Evolutionary conservation across 2,888 invertebrate species (phyloP).

Genomic region (Andrena dorsata): DNA sequence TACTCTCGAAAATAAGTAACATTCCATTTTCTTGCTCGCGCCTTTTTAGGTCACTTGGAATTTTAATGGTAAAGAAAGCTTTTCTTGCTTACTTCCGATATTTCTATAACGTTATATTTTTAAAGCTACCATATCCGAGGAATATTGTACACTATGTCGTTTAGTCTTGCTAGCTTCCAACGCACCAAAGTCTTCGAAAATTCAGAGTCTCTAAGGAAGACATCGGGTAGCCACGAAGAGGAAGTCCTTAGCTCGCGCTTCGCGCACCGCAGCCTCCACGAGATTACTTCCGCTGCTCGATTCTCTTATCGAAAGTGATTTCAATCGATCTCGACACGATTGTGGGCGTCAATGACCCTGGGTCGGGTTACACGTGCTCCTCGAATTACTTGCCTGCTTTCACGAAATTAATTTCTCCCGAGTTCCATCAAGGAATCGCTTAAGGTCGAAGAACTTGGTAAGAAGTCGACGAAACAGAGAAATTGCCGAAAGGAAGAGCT

Average conservation of each 20-base stretch:
- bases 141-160: too few species aligned
- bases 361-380: slow-evolving; percentile 58
- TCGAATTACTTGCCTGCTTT: slow-evolving; percentile 68
- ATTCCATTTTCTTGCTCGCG: too few species aligned
- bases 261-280: slow-evolving; percentile 37
- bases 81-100: too few species aligned
- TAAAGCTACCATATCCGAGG: too few species aligned
- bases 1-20: too few species aligned
- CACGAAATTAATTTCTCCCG: slow-evolving; percentile 67
- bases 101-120: too few species aligned
- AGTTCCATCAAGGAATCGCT: slow-evolving; percentile 30
- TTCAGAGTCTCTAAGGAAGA: background rate
- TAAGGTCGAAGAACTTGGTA: background rate
- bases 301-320: slow-evolving; percentile 55
- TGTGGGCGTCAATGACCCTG: slow-evolving; percentile 48
- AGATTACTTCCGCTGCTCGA: slow-evolving; percentile 40
- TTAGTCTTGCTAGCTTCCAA: background rate
- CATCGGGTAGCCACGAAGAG: background rate
- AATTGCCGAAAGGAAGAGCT: background rate
- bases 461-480: background rate
- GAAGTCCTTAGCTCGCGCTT: slow-evolving; percentile 33
- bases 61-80: too few species aligned
- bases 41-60: too few species aligned
- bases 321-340: slow-evolving; percentile 44
- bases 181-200: background rate